Evolutionary conservation across 2,113 vertebrate genomes (phyloP).

Genomic region (Odontesthes bonariensis): DNA sequence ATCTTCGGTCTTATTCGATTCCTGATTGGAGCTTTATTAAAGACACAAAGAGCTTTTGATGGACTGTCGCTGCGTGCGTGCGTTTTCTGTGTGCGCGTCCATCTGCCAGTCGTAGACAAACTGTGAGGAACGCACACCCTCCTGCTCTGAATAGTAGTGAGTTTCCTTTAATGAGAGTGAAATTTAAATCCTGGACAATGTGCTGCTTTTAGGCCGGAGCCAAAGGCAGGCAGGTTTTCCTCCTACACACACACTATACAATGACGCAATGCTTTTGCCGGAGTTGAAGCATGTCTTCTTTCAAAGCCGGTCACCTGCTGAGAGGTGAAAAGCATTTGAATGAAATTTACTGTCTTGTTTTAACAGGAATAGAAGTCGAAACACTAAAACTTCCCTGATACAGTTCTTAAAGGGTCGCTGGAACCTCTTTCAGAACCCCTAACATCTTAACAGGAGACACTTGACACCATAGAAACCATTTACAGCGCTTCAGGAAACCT

Average conservation of each 20-base stretch:
- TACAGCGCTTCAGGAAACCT: slow-evolving; percentile 2
- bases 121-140: slow-evolving; percentile 45
- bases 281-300: slow-evolving; percentile 44
- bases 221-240: slow-evolving; percentile 59
- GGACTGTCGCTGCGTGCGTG: slow-evolving; percentile 39
- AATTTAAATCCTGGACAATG: slow-evolving; percentile 79
- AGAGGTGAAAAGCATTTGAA: slow-evolving; percentile 62
- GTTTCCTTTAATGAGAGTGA: slow-evolving; percentile 77
- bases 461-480: slow-evolving; percentile 1
- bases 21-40: slow-evolving; percentile 66
- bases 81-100: slow-evolving; percentile 34
- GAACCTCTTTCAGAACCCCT: background rate
- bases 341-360: slow-evolving; percentile 50
- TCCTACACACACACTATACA: background rate
- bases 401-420: slow-evolving; percentile 11
- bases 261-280: slow-evolving; percentile 64
- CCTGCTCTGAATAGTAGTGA: slow-evolving; percentile 53
- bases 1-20: slow-evolving; percentile 55
- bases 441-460: background rate
- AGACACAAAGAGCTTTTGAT: slow-evolving; percentile 71
- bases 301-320: slow-evolving; percentile 65
- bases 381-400: slow-evolving; percentile 44
- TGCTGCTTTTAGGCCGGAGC: slow-evolving; percentile 61
- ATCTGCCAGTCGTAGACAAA: slow-evolving; percentile 48
- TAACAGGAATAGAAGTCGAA: slow-evolving; percentile 46